phyloP scores from a whole-genome alignment of 2,113 vertebrate genomes.

The Forbesichthys agassizii region DNA sequence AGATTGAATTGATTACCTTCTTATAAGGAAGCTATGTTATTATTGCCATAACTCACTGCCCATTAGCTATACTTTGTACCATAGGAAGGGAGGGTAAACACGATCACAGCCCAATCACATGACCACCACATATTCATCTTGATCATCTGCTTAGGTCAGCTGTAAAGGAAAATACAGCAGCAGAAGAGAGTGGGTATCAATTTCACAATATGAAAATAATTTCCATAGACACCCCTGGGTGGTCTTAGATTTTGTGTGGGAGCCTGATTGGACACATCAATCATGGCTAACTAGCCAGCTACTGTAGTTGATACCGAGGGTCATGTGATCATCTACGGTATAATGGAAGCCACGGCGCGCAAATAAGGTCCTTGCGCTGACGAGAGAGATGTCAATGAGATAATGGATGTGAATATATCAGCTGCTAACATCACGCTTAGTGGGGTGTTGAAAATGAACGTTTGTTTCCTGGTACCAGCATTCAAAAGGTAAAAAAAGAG shows the following conservation, averaged over 20 bases:
- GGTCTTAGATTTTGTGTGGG: slow-evolving; percentile 36
- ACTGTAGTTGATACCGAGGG: slow-evolving; percentile 7
- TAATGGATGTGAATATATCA: too few species aligned
- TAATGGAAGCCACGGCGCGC: slow-evolving; percentile 1
- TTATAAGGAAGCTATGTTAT: slow-evolving; percentile 78
- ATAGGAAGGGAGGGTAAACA: slow-evolving; percentile 63
- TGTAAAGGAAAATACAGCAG: slow-evolving; percentile 42
- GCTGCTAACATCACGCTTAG: too few species aligned
- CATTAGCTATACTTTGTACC: slow-evolving; percentile 66
- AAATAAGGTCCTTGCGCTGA: too few species aligned
- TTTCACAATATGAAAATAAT: slow-evolving; percentile 67
- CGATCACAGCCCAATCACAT: slow-evolving; percentile 61
- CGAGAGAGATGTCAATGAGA: too few species aligned
- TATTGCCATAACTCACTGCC: slow-evolving; percentile 80
- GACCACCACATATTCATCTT: slow-evolving; percentile 64
- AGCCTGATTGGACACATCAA: slow-evolving; percentile 59
- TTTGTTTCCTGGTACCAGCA: too few species aligned
- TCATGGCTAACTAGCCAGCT: slow-evolving; percentile 46
- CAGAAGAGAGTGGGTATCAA: slow-evolving; percentile 60
- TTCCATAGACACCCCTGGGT: slow-evolving; percentile 62
- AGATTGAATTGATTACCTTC: slow-evolving; percentile 80
- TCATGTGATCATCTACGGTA: slow-evolving; percentile 13
- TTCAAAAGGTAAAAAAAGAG: too few species aligned
- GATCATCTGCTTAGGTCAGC: slow-evolving; percentile 67
- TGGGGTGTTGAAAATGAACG: too few species aligned